Conservation (phyloP, 1,140 invertebrate genomes). For the Centruroides vittatus region DNA sequence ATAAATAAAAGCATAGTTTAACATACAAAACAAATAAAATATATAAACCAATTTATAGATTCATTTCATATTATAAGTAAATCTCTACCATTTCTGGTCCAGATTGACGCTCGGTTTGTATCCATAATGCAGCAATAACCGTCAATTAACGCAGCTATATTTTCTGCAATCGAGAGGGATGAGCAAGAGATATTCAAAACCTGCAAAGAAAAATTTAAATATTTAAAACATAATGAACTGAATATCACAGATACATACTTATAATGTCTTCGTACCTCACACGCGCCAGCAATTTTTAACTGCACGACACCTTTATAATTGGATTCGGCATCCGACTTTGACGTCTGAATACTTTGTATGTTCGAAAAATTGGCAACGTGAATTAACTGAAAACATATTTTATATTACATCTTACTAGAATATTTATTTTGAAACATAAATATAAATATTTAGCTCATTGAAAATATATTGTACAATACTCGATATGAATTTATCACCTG, state of each 20-base stretch:
- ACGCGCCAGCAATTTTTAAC: constrained; percentile 60
- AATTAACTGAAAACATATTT: constrained; percentile 41
- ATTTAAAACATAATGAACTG: too few relatives aligned
- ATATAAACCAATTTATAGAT: background rate
- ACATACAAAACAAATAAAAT: background rate
- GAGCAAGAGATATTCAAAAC: constrained; percentile 81
- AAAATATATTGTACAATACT: too few relatives aligned
- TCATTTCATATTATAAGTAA: background rate
- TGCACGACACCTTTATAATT: constrained; percentile 57
- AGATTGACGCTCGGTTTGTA: constrained; percentile 59
- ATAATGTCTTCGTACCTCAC: constrained; percentile 29
- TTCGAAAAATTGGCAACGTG: constrained; percentile 64
- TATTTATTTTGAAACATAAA: too few relatives aligned
- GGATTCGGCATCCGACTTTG: constrained; percentile 56
- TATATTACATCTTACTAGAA: too few relatives aligned
- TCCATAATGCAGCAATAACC: constrained; percentile 83
- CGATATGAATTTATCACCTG: too few relatives aligned
- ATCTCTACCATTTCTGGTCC: constrained; percentile 61
- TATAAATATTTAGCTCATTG: too few relatives aligned
- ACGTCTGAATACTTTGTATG: constrained; percentile 61
- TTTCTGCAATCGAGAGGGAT: constrained; percentile 68
- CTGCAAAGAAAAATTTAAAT: constrained; percentile 24
- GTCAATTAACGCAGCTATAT: constrained; percentile 89
- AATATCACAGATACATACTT: too few relatives aligned
- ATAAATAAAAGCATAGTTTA: background rate